Evolutionary conservation across 2,888 invertebrate genomes (phyloP).

Genomic region (Eubasilissa splendida): DNA sequence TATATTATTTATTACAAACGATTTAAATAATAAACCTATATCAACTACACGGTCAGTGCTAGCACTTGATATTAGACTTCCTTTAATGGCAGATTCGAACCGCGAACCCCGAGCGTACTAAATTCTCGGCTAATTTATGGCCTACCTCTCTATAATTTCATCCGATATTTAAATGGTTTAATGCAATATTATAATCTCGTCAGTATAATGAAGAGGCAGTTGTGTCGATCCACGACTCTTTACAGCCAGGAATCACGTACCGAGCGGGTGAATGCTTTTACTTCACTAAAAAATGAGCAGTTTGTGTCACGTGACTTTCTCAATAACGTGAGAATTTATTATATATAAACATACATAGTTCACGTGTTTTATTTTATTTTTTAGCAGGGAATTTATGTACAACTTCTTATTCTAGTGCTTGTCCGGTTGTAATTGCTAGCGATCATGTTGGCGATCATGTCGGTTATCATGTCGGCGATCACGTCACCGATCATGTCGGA

Average conservation of each 20-base stretch:
- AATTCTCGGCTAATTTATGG: slow-evolving; percentile 13
- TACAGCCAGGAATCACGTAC: slow-evolving; percentile 1
- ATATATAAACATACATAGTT: no score
- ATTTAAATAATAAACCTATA: slow-evolving; percentile 8
- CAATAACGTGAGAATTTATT: no score
- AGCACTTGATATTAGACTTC: background rate
- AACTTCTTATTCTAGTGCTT: no score
- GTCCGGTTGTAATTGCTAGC: no score
- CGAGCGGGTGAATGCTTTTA: background rate
- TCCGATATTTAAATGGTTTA: slow-evolving; percentile 24
- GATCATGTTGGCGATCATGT: no score
- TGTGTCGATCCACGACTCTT: background rate
- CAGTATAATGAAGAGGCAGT: background rate
- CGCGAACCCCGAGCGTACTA: slow-evolving; percentile 4
- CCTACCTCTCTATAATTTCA: slow-evolving; percentile 16
- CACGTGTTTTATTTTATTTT: no score
- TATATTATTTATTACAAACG: slow-evolving; percentile 3
- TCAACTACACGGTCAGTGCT: background rate
- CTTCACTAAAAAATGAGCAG: background rate
- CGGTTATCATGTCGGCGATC: no score
- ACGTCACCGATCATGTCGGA: no score
- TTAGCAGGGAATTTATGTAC: no score
- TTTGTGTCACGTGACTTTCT: background rate
- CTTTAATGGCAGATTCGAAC: background rate
- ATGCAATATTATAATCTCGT: slow-evolving; percentile 14